Percentiles rank a stretch among this genome's conserved stretches.
These are phyloP conservation scores for Pelvicachromis taeniatus DNA, from an alignment of 2,113 vertebrate species.

Conservation along the genomic window DNA sequence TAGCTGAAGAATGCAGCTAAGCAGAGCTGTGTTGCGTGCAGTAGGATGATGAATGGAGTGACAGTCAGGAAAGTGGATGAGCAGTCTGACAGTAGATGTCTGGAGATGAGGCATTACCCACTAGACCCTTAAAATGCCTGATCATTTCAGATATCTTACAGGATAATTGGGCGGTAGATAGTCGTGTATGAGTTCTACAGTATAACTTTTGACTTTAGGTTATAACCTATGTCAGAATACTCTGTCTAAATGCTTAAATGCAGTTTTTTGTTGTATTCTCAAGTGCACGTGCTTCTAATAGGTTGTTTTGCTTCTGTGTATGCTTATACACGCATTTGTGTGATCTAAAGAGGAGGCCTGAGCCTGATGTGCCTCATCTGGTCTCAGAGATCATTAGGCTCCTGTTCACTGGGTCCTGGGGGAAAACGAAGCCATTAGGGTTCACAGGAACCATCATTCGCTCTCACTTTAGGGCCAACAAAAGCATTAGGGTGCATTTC, in stretches of 20 bases:
- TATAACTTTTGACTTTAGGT: background rate
- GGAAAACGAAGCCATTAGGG: constrained; percentile 40
- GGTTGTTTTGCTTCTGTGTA: background rate
- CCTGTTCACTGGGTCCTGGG: constrained; percentile 17
- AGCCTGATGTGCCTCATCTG: constrained; percentile 51
- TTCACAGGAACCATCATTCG: constrained; percentile 46
- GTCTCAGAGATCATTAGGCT: constrained; percentile 52
- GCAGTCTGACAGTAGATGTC: constrained; percentile 31
- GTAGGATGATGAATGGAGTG: constrained; percentile 66
- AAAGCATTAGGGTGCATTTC: background rate
- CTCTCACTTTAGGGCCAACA: constrained; percentile 30
- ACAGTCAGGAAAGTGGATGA: constrained; percentile 49
- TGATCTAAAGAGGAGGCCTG: background rate
- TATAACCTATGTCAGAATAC: background rate
- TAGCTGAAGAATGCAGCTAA: constrained; percentile 49
- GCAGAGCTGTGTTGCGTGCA: constrained; percentile 29
- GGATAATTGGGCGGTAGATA: background rate
- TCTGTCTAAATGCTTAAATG: background rate
- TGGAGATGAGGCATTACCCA: constrained; percentile 28
- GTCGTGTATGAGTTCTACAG: background rate
- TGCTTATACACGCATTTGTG: background rate
- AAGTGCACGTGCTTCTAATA: background rate
- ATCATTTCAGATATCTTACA: background rate
- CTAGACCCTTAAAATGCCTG: constrained; percentile 2
- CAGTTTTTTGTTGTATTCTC: background rate